Evolutionary conservation across 64 coral and sea anemone species (phyloP).

Genomic region (Montipora sp.): DNA sequence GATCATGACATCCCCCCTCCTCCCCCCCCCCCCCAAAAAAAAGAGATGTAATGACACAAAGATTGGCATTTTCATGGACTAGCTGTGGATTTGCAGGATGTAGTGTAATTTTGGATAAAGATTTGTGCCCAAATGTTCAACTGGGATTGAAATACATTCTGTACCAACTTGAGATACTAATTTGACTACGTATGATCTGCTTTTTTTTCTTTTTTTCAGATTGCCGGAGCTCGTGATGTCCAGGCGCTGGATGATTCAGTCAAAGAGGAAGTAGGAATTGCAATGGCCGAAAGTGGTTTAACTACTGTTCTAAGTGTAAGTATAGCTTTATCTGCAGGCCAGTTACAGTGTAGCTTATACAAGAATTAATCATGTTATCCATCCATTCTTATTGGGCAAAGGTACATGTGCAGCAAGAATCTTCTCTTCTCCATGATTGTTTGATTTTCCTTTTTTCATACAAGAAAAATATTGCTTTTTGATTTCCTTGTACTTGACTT

Average conservation of each 20-base stretch:
- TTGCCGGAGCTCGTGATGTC: constrained; percentile 57
- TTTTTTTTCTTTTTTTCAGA: constrained; percentile 47
- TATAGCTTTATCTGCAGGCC: neutral
- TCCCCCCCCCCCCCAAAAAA: too few species aligned
- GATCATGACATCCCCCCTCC: neutral
- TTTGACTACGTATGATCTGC: neutral
- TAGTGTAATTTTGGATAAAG: neutral
- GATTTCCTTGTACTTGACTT: neutral
- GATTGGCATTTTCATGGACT: neutral
- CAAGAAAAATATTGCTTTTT: neutral
- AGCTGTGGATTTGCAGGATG: neutral
- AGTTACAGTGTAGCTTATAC: neutral
- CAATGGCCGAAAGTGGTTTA: neutral
- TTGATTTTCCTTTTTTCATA: neutral
- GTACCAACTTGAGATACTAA: neutral
- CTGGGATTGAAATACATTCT: neutral
- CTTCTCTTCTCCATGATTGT: neutral
- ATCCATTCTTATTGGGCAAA: neutral
- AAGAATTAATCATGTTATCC: neutral
- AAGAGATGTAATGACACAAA: neutral
- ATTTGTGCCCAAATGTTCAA: neutral
- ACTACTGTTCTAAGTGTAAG: constrained; percentile 39
- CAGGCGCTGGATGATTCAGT: constrained; percentile 43
- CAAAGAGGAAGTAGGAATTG: constrained; percentile 42
- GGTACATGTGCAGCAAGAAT: neutral